Evolutionary conservation across 2,797 vertebrate species (phyloP).

Genomic region (Manis crassicaudata): DNA sequence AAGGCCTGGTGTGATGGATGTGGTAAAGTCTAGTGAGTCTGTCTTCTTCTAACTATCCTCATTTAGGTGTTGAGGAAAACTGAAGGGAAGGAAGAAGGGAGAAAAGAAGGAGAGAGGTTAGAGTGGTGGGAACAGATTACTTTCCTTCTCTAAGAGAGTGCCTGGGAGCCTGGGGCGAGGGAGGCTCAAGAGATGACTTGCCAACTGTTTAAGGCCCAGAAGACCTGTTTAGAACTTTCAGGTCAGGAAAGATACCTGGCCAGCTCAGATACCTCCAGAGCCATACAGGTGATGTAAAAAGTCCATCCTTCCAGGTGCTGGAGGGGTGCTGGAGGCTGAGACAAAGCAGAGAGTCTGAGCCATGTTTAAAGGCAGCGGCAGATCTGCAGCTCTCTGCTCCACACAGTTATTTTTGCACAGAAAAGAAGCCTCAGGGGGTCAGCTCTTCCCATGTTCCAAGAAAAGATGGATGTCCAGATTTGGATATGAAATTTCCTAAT

Average conservation of each 20-base stretch:
- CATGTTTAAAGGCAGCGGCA: not conserved
- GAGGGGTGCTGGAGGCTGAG: not conserved
- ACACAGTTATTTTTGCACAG: not conserved
- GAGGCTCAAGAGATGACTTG: not conserved
- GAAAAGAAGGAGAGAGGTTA: not conserved
- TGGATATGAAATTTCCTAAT: constrained; percentile 18
- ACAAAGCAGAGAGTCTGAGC: not conserved
- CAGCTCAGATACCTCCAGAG: not conserved
- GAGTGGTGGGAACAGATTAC: not conserved
- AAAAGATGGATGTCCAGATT: not conserved
- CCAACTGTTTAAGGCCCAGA: not conserved
- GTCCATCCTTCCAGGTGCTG: not conserved
- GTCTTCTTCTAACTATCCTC: not conserved
- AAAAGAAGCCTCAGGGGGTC: not conserved
- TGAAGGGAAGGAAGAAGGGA: not conserved
- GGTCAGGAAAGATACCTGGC: not conserved
- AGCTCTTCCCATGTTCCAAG: not conserved
- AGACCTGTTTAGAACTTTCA: not conserved
- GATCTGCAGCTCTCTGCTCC: not conserved
- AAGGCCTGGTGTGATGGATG: not conserved
- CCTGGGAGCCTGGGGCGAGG: not conserved
- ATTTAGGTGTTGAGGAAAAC: constrained; percentile 31
- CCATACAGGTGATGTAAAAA: not conserved
- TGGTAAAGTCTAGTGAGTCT: not conserved
- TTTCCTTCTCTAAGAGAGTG: not conserved